Base-by-base conservation (phyloP, 1,140 invertebrate genomes). In the Lerema accius region DNA sequence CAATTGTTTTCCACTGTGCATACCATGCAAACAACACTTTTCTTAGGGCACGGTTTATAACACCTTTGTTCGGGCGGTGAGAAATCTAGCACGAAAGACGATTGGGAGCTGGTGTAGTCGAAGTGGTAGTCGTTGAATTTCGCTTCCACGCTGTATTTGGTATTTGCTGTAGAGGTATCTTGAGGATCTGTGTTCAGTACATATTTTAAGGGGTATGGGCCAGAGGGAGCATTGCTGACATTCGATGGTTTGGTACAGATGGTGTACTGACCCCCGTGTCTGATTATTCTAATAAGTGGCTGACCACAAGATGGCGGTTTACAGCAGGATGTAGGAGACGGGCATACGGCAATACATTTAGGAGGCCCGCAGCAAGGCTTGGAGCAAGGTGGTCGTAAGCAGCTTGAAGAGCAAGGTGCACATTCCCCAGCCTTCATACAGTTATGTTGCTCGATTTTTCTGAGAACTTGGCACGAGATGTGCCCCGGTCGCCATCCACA, bases 401-500 rank as follows among this genome's bases (percentile, higher is more conserved):
- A 86, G 4, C 17, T 45, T 7, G 81, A 75, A 0, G 73, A 40
- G 11, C 77, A 84, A 3, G 73, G 63, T 14, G 67, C 56, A 45
- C 84, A 88, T 42, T 78, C 72, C 7, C 67, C 75, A 16, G 60
- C 37, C 67, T 83, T 86, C 61, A 73, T 69, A 42, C 83, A 80
- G 43, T 85, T 83, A 58, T 90, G 82, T 37, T 78, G 75, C 60
- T 87, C 86, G 4, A 90, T 90, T 64, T 70, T 78, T 67, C 70
- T 78, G 0, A 90, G 72, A 7, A 87, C 86, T 23, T 79, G 65
- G 51, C 86, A 89, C n/a, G 84, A 81, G 53, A 90, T 86, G 69
- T 90, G 87, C 26, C 87, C 87, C 0, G 87, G 87, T 0, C 87
- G 83, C 87, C 86, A 90, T 5, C 87, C 87, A 42, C 87, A 90